phyloP scores from a whole-genome alignment of 2,113 vertebrate species.

The Anguilla japonica region DNA sequence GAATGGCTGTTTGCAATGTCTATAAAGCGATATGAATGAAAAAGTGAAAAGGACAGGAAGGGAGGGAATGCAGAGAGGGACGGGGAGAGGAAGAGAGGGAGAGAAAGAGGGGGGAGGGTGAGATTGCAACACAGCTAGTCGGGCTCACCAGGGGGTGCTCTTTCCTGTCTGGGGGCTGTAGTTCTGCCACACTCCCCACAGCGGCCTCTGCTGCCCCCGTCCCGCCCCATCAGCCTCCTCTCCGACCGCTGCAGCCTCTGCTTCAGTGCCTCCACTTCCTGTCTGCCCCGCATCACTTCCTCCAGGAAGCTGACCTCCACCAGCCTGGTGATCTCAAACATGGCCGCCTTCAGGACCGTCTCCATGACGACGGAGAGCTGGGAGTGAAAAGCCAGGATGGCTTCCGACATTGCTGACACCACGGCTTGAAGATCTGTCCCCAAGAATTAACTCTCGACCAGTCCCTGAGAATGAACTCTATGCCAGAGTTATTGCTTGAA shows the following conservation, averaged over 20 bases:
- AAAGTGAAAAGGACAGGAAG: too few relatives aligned
- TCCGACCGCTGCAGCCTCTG: conserved; percentile 47
- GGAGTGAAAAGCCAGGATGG: conserved; percentile 44
- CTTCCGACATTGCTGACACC: conserved; percentile 17
- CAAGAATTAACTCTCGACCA: neutral
- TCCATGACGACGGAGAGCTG: conserved; percentile 54
- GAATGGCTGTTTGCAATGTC: too few relatives aligned
- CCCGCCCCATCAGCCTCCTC: conserved; percentile 34
- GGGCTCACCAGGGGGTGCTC: conserved; percentile 2
- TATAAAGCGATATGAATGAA: too few relatives aligned
- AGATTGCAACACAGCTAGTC: neutral
- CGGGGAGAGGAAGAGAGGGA: too few relatives aligned
- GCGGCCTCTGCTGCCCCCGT: conserved; percentile 14
- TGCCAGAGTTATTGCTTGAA: too few relatives aligned
- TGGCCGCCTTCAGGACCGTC: conserved; percentile 51
- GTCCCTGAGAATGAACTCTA: neutral
- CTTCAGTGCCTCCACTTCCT: conserved; percentile 43
- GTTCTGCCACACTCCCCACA: conserved; percentile 40
- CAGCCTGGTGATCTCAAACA: conserved; percentile 52
- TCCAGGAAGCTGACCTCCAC: conserved; percentile 53
- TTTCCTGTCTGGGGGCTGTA: neutral
- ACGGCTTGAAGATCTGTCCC: neutral
- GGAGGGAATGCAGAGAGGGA: neutral
- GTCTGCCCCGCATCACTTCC: conserved; percentile 44
- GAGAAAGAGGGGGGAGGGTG: too few relatives aligned